Conservation (phyloP, 2,888 invertebrate genomes). For the Aleiodes alternator region DNA sequence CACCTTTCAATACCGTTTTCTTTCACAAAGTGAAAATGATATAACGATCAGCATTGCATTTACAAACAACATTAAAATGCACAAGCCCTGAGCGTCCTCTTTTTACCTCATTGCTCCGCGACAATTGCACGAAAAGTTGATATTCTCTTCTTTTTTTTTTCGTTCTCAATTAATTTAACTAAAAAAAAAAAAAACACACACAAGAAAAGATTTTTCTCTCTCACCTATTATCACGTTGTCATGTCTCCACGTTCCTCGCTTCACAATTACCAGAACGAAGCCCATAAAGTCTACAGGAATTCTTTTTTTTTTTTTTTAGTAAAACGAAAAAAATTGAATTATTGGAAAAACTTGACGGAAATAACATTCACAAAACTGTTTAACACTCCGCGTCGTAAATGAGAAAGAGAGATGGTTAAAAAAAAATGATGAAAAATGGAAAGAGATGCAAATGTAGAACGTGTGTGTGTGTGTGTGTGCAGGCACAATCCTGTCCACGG, state of each 20-base stretch:
- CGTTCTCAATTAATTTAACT: background rate
- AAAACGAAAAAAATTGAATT: background rate
- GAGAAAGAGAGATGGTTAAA: no score
- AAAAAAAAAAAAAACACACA: background rate
- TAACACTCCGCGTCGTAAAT: no score
- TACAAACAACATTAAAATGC: constrained; percentile 15
- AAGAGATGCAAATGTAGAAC: no score
- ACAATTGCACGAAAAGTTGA: background rate
- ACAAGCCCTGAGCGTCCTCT: constrained; percentile 5
- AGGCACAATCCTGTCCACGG: constrained; percentile 5
- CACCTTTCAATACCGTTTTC: background rate
- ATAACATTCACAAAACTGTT: no score
- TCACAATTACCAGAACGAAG: constrained; percentile 31
- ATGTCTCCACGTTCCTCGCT: constrained; percentile 42
- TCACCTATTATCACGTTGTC: constrained; percentile 40
- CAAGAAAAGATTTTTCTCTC: constrained; percentile 5
- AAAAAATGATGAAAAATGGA: no score
- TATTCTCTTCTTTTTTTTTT: background rate
- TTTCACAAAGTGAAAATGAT: constrained; percentile 4
- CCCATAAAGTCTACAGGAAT: constrained; percentile 40
- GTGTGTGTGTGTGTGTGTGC: background rate
- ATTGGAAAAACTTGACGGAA: background rate
- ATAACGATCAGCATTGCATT: constrained; percentile 16
- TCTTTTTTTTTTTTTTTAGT: background rate
- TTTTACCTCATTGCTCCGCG: background rate